Base-by-base conservation (phyloP, 2,888 invertebrate genomes). In the Nipponacmea schrenckii region DNA sequence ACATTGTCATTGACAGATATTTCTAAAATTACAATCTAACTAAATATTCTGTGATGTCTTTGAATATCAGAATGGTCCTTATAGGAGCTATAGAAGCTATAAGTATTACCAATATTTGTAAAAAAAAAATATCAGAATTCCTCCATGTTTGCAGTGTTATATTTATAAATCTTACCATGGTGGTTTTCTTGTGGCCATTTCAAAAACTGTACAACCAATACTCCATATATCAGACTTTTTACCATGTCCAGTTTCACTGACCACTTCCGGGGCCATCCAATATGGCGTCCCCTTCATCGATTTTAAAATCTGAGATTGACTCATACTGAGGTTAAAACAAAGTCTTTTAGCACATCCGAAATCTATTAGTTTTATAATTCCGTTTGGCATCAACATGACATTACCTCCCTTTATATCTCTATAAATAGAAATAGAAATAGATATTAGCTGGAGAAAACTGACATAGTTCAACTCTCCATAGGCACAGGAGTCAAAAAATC, bases 221-320 rank as follows among this genome's bases (percentile, higher is more conserved):
- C 87, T 87, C 89, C 89, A 89, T 50, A 89, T 88, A 77, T 89
- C 89, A n/a, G 89, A 89, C 72, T 88, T 89, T 68, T 86, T 85
- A 15, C 89, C 88, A 79, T 89, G 88, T 44, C 88, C 89, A 5
- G 86, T 87, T 73, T 89, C 89, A 64, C 83, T 84, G 66, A 89
- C 87, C 14, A 89, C 89, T 72, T 89, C 89, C 3, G 89, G 89
- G 1, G 89, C 89, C 89, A 89, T 89, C 89, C 89, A 89, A 71
- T 87, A 89, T 24, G 89, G 89, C 5, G 89, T 89, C 2, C 88
- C 89, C 73, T 87, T 84, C 86, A 88, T 86, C 20, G 88, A 88
- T 75, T 86, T 86, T 46, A 88, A 86, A 48, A 88, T 83, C 74
- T 86, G 83, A 5, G 83, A 82, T 69, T 81, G 77, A 15, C 84